Percentiles rank a stretch among this genome's conserved stretches.
Evolutionary conservation across 2,113 vertebrate genomes (phyloP).

Genomic region (Ginglymostoma cirratum): DNA sequence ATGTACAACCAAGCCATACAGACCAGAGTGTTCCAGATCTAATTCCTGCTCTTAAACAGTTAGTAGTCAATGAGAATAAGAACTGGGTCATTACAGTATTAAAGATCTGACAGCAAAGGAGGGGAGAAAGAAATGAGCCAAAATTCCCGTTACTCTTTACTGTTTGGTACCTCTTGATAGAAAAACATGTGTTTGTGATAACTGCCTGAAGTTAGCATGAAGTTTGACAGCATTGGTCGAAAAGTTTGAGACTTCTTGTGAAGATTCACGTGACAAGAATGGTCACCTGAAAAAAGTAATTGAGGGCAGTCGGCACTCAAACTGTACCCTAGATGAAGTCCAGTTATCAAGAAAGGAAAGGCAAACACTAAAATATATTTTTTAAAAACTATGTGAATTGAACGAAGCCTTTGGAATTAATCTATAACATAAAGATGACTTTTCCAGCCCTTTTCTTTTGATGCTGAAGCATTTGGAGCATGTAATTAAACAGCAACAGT

Average conservation of each 20-base stretch:
- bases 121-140: not conserved
- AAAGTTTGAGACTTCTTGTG: too few species aligned
- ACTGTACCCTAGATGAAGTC: not conserved
- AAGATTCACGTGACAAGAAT: not conserved
- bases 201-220: not conserved
- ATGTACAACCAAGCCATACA: not conserved
- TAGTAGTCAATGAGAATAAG: not conserved
- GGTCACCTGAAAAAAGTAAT: not conserved
- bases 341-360: not conserved
- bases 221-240: not conserved
- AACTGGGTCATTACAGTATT: not conserved
- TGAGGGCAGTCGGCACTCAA: not conserved
- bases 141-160: not conserved
- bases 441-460: not conserved
- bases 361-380: not conserved
- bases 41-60: not conserved
- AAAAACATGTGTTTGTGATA: not conserved
- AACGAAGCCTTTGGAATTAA: not conserved
- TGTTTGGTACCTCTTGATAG: not conserved
- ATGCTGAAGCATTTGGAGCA: slow-evolving; percentile 8
- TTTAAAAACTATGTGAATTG: not conserved
- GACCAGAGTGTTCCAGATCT: not conserved
- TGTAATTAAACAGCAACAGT: slow-evolving; percentile 12
- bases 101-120: not conserved
- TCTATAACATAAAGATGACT: not conserved